These are phyloP conservation scores for Sitta europaea DNA, from an alignment of 2,113 vertebrate genomes.

Conservation along the genomic window DNA sequence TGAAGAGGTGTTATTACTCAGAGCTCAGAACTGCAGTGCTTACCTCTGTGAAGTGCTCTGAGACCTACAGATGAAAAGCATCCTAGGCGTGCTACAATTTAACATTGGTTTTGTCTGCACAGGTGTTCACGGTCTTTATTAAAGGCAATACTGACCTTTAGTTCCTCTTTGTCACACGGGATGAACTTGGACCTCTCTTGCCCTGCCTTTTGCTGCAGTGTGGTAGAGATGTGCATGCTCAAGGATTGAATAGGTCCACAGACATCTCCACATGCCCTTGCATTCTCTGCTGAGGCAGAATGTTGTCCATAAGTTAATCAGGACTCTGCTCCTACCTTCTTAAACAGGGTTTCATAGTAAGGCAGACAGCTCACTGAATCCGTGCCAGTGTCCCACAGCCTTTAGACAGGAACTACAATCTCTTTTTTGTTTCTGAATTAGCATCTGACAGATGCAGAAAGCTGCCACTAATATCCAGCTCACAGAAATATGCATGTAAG, in stretches of 20 bases:
- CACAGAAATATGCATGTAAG: not conserved
- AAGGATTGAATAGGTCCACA: not conserved
- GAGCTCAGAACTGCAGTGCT: not conserved
- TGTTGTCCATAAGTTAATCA: accelerated
- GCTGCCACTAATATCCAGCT: not conserved
- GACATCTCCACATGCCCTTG: not conserved
- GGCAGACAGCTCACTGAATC: not conserved
- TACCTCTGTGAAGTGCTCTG: not conserved
- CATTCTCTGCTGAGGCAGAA: not conserved
- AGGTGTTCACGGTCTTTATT: not conserved
- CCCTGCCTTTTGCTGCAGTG: not conserved
- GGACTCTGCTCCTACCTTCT: not conserved
- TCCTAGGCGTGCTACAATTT: not conserved
- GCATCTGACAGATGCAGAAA: constrained; percentile 7
- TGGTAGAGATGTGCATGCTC: not conserved
- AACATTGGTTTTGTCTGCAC: not conserved
- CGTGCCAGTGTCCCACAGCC: not conserved
- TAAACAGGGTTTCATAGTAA: not conserved
- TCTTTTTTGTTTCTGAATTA: not conserved
- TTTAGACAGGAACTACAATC: not conserved
- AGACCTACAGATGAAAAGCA: not conserved
- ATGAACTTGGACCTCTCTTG: not conserved
- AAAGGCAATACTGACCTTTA: not conserved
- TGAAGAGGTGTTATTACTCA: not conserved
- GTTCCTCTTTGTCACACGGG: not conserved